phyloP scores from a whole-genome alignment of 35 echinoderm and acorn worm genomes.

The Ptychodera flava region DNA sequence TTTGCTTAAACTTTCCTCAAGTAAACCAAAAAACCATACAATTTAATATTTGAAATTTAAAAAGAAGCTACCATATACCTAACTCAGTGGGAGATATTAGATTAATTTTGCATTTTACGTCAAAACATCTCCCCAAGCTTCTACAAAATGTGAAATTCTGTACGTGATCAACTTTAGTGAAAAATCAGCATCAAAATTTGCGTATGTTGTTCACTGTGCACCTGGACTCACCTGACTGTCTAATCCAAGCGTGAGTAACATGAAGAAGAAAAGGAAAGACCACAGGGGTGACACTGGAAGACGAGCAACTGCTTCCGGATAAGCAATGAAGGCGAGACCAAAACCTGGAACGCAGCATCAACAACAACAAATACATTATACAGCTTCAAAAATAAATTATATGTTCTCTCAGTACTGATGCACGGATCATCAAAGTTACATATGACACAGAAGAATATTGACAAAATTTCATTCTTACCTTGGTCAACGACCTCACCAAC shows the following conservation, averaged over 20 bases:
- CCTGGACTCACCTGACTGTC: conserved; percentile 64
- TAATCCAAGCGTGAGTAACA: conserved; percentile 47
- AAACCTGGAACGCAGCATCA: conserved; percentile 23
- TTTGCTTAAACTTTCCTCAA: no score
- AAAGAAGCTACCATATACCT: no score
- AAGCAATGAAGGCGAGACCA: conserved; percentile 61
- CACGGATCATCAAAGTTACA: background rate
- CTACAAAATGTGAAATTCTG: no score
- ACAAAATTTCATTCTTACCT: conserved; percentile 30
- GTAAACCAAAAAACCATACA: no score
- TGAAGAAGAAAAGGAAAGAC: conserved; percentile 64
- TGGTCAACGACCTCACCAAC: conserved; percentile 75
- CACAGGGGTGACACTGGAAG: conserved; percentile 34
- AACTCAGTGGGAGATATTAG: no score
- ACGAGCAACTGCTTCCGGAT: conserved; percentile 44
- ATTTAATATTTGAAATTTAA: no score
- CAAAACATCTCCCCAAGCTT: no score
- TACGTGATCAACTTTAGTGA: no score
- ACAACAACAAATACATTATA: background rate
- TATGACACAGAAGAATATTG: background rate
- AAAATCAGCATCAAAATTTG: no score
- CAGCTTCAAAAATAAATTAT: background rate
- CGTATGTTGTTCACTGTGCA: no score
- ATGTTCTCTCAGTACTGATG: background rate
- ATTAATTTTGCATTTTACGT: no score